These are phyloP conservation scores for Drosophila subobscura DNA, from an alignment of 1,140 invertebrate species.

Conservation along the genomic window DNA sequence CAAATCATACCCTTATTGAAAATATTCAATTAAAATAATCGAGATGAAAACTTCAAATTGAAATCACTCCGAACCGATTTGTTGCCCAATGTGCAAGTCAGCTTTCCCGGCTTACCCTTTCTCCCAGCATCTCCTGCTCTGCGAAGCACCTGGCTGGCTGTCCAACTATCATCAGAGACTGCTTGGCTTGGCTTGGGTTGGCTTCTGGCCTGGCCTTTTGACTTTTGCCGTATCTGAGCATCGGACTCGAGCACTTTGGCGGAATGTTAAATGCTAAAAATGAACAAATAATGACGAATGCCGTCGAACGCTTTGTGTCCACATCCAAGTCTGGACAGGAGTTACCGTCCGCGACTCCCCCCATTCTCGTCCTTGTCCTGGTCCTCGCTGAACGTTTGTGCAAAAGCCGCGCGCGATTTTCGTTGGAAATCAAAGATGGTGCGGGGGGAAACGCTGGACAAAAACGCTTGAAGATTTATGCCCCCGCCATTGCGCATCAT, in stretches of 20 bases:
- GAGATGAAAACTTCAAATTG: neutral
- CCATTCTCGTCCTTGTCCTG: conserved; percentile 6
- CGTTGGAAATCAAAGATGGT: conserved; percentile 58
- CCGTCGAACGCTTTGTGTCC: conserved; percentile 44
- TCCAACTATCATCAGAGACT: conserved; percentile 28
- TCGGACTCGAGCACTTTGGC: conserved; percentile 53
- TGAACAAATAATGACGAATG: conserved; percentile 82
- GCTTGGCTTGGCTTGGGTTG: conserved; percentile 31
- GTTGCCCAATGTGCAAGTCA: conserved; percentile 15
- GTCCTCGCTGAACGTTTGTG: conserved; percentile 29
- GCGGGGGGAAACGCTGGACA: conserved; percentile 12
- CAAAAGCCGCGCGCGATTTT: conserved; percentile 63
- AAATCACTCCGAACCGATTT: neutral
- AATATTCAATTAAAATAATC: no score
- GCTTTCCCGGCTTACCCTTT: no score
- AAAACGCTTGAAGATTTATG: conserved; percentile 70
- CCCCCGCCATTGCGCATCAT: conserved; percentile 78
- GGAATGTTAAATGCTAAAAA: conserved; percentile 82
- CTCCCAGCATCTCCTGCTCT: no score
- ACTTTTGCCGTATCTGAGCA: conserved; percentile 39
- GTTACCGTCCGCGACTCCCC: conserved; percentile 1
- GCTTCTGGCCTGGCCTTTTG: conserved; percentile 15
- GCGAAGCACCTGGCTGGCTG: neutral
- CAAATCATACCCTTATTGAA: no score
- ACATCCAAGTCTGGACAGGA: neutral